Evolutionary conservation across 2,113 vertebrate species (phyloP), one percentile per base, ranked within the genome.

Genomic region (Nyctibius bracteatus): DNA sequence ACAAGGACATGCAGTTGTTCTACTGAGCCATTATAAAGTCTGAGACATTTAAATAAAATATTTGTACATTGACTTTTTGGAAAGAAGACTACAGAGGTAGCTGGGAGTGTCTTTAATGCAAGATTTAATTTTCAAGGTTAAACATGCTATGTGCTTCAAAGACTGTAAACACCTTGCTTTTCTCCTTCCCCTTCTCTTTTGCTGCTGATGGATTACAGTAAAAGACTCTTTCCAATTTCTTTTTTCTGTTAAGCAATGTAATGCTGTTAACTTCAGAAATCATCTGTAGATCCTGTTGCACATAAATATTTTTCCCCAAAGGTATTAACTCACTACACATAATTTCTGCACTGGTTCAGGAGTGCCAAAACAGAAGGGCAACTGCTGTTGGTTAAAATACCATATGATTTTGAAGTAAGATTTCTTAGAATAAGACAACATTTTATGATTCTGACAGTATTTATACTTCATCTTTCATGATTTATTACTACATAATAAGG

Each of bases 101-200:
- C 71, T 82, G 74, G 81, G 62, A 86, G 89, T 95, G 93, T 96
- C 90, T 97, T 91, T 95, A 97, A 95, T 85, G 73, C 59, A 84
- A 97, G 68, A 94, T 96, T 96, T 96, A 90, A 92, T 97, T 97
- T 97, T 97, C 85, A 95, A 97, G 79, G 79, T 97, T 88, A 93
- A 92, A 55, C 75, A 63, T 78, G 70, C 54, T 94, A 17, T 82
- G 41, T 37, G 43, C 75, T 97, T 95, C 89, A 93, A 96, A 94
- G 88, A 97, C 93, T 95, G 92, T 78, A 82, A 95, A 94, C 77
- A 91, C 75, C 71, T 91, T 74, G 30, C 62, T 97, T 90, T 93
- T 72, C 35, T 83, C 41, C 41, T 85, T 89, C 61, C 65, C 46
- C 27, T 51, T 72, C 59, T 96, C 66, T 97, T 96, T 97, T 97